These are phyloP conservation scores for Syritta pipiens DNA, from an alignment of 2,888 invertebrate genomes.

Conservation along the genomic window DNA sequence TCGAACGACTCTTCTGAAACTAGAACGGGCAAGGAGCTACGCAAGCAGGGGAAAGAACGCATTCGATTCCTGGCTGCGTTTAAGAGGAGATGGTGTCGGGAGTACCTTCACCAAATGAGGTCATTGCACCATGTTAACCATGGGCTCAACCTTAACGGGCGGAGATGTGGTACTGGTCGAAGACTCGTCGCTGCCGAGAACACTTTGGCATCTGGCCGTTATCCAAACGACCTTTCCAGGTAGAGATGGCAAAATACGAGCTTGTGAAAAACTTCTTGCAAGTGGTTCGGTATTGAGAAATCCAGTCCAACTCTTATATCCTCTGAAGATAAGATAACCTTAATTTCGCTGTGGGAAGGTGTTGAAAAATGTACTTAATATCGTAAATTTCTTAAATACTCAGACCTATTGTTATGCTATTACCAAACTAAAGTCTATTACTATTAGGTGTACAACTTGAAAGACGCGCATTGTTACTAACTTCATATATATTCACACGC, in stretches of 20 bases:
- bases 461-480: too few species aligned
- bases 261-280: neutral
- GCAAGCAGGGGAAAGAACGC: conserved; percentile 5
- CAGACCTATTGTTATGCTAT: neutral
- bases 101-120: conserved; percentile 1
- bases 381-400: neutral
- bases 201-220: neutral
- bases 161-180: neutral
- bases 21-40: neutral
- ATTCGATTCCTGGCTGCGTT: neutral
- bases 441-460: too few species aligned
- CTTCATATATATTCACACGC: too few species aligned
- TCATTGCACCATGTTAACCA: neutral
- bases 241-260: neutral
- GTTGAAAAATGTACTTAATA: neutral
- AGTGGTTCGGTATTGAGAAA: neutral
- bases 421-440: too few species aligned
- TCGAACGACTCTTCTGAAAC: neutral
- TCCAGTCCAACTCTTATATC: neutral
- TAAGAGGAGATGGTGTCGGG: conserved; percentile 2
- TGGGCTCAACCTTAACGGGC: neutral
- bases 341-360: neutral
- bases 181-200: neutral
- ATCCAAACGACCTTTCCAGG: neutral
- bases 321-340: neutral